phyloP scores from a whole-genome alignment of 2,888 invertebrate genomes.

The Barypeithes pellucidus region DNA sequence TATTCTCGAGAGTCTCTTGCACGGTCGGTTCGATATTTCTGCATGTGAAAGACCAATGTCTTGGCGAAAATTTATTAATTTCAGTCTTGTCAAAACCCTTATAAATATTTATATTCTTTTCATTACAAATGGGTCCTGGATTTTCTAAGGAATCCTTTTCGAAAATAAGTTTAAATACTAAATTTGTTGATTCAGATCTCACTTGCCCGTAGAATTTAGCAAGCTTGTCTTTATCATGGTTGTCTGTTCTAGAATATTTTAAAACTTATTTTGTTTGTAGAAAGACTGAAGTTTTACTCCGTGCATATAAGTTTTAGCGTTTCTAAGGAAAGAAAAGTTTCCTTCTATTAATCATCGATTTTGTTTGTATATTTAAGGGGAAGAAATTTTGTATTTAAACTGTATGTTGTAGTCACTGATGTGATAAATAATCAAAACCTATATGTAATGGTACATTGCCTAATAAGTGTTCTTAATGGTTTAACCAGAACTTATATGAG shows the following conservation, averaged over 20 bases:
- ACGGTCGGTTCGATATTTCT: no score
- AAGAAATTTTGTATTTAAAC: neutral
- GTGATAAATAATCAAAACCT: no score
- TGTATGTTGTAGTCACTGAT: no score
- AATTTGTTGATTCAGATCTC: conserved; percentile 34
- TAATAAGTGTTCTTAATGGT: no score
- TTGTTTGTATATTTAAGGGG: neutral
- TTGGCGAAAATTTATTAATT: no score
- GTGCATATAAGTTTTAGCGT: neutral
- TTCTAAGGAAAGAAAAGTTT: neutral
- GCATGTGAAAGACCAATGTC: no score
- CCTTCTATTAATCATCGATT: neutral
- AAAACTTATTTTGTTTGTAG: conserved; percentile 12
- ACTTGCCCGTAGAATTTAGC: conserved; percentile 14
- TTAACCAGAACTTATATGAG: no score
- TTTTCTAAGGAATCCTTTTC: neutral
- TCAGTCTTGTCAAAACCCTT: no score
- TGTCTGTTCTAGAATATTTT: conserved; percentile 3
- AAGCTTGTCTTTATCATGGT: conserved; percentile 14
- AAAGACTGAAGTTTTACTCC: neutral
- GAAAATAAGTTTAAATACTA: conserved; percentile 30
- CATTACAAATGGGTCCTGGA: neutral
- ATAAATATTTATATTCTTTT: no score
- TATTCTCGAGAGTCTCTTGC: no score
- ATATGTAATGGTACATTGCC: no score